Percentiles rank a stretch among this genome's conserved stretches.
These are phyloP conservation scores for Autographa gamma DNA, from an alignment of 2,888 invertebrate genomes.

Conservation along the genomic window DNA sequence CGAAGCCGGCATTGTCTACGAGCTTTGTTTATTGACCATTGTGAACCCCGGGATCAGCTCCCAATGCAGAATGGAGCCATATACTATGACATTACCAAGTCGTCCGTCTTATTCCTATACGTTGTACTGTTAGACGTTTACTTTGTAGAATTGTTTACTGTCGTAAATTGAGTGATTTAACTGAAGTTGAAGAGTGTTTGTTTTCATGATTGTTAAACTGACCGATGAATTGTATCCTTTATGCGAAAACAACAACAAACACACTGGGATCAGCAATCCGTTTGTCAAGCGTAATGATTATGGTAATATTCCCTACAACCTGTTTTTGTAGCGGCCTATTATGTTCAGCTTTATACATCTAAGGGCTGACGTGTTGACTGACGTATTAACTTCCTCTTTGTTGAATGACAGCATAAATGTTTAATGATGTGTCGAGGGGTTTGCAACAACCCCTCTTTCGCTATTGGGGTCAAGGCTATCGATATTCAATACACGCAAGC, in stretches of 20 bases:
- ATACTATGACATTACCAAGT: constrained; percentile 67
- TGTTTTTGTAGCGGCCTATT: constrained; percentile 5
- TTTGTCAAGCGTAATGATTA: constrained; percentile 1
- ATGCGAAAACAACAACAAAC: background rate
- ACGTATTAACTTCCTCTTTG: constrained; percentile 43
- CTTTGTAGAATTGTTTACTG: background rate
- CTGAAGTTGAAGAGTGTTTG: background rate
- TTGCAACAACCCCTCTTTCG: constrained; percentile 67
- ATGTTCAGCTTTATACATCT: background rate
- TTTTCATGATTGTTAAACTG: background rate
- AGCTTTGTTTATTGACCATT: constrained; percentile 86
- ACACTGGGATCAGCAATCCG: background rate
- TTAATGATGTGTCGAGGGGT: constrained; percentile 58
- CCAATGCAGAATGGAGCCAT: constrained; percentile 78
- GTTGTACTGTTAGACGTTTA: constrained; percentile 8
- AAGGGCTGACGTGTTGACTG: constrained; percentile 22
- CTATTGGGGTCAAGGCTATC: constrained; percentile 77
- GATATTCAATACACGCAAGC: constrained; percentile 72
- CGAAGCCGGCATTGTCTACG: constrained; percentile 79
- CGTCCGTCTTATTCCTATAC: constrained; percentile 32
- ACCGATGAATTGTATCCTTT: background rate
- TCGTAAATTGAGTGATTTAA: background rate
- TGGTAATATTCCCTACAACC: constrained; percentile 3
- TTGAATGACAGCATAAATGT: constrained; percentile 48
- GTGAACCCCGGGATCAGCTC: constrained; percentile 76